Percentiles rank a stretch among this genome's conserved stretches.
These are phyloP conservation scores for Aphis craccivora DNA, from an alignment of 1,140 invertebrate species.

Conservation along the genomic window DNA sequence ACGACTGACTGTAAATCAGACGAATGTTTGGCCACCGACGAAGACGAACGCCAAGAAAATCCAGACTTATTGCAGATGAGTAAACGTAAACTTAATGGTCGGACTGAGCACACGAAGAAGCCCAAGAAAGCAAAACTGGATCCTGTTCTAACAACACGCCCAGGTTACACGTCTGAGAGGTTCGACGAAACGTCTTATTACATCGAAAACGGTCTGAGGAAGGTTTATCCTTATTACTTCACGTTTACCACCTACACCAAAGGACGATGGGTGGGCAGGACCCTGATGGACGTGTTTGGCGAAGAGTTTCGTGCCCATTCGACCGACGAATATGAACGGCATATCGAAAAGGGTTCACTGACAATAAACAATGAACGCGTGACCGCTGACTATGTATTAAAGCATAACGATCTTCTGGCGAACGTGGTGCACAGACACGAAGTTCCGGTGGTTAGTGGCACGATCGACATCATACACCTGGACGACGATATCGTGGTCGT, in stretches of 20 bases:
- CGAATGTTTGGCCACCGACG: background rate
- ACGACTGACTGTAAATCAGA: background rate
- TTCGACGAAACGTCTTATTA: constrained; percentile 96
- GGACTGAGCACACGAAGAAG: background rate
- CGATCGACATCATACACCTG: constrained; percentile 94
- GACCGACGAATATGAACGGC: constrained; percentile 88
- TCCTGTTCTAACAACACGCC: constrained; percentile 66
- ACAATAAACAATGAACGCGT: constrained; percentile 95
- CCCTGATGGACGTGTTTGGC: constrained; percentile 92
- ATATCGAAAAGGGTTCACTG: constrained; percentile 87
- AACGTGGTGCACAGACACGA: constrained; percentile 98
- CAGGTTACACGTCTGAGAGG: constrained; percentile 88
- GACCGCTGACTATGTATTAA: constrained; percentile 87
- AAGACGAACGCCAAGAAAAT: background rate
- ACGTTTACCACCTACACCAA: constrained; percentile 97
- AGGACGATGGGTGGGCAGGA: constrained; percentile 94
- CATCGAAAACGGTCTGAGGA: constrained; percentile 94
- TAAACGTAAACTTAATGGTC: background rate
- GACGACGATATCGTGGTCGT: constrained; percentile 98
- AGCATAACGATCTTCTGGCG: constrained; percentile 92
- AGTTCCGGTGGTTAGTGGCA: constrained; percentile 92
- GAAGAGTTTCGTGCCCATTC: constrained; percentile 93
- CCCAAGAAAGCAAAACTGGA: background rate
- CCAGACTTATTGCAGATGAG: background rate
- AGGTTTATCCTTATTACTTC: constrained; percentile 98